Evolutionary conservation across 2,797 vertebrate species (phyloP).

Genomic region (Arctocebus calabarensis): DNA sequence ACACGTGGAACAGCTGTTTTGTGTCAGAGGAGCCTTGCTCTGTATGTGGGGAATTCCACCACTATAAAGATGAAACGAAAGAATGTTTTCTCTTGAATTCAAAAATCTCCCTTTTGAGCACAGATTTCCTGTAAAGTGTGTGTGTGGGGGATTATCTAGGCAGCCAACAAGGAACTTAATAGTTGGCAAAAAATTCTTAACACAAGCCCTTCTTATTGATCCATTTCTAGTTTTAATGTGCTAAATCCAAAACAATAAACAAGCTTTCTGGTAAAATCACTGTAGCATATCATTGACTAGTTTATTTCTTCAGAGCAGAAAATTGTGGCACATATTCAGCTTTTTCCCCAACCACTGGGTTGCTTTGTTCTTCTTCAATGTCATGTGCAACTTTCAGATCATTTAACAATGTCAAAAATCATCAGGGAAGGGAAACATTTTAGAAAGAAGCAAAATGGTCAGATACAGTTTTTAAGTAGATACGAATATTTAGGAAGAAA

Average conservation of each 20-base stretch:
- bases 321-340: conserved; percentile 35
- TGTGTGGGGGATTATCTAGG: background rate
- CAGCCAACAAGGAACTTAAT: conserved; percentile 35
- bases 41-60: conserved; percentile 70
- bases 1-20: conserved; percentile 74
- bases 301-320: conserved; percentile 70
- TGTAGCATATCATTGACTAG: conserved; percentile 60
- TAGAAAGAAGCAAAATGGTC: conserved; percentile 33
- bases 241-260: conserved; percentile 73
- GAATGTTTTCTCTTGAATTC: conserved; percentile 43
- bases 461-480: conserved; percentile 55
- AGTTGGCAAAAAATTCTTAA: conserved; percentile 66
- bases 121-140: conserved; percentile 47
- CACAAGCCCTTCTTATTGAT: conserved; percentile 9
- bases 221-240: conserved; percentile 69
- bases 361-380: conserved; percentile 63
- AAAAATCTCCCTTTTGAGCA: conserved; percentile 62
- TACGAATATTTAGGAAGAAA: conserved; percentile 12
- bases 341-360: background rate
- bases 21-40: conserved; percentile 35
- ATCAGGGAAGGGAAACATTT: background rate
- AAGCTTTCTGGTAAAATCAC: conserved; percentile 70
- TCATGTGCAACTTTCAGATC: conserved; percentile 39
- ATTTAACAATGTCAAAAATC: conserved; percentile 29
- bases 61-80: conserved; percentile 63